Evolutionary conservation across 2,113 vertebrate genomes (phyloP), one percentile per base, ranked within the genome.

Genomic region (Melanerpes formicivorus): DNA sequence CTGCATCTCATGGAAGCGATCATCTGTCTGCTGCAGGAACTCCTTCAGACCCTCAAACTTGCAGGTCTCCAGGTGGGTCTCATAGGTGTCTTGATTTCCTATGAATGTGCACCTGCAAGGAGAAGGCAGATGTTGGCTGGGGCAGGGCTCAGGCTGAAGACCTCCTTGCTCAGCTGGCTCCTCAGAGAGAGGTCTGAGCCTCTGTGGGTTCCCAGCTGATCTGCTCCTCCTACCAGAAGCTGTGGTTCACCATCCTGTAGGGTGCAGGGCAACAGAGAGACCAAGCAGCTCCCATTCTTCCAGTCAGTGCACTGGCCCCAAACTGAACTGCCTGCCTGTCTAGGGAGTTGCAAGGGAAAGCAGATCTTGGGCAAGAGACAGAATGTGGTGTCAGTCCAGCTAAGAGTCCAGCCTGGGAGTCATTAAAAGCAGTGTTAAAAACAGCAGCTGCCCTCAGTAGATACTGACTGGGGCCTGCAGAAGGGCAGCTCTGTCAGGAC

Each of bases 1-100:
- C 80, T 99, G 99, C 99, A 99, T 99, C 98, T 99, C 99, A 3
- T 99, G 99, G 97, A 99, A 99, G 75, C 99, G 98, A 97, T 99
- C 99, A 0, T 99, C 99, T 0, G 99, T 99, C 97, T 99, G 99
- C 98, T 99, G 99, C 78, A 99, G 97, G 88, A 99, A 99, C 97
- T 99, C 99, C 96, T 99, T 99, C 91, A 99, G 97, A 4, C 99
- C 99, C 96, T 99, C 99, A 0, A 99, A 99, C 91, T 99, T 99
- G 95, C 99, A 99, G 0, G 98, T 98, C 93, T 99, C 99, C 97
- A 99, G 95, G 94, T 99, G 99, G 0, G 99, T 99, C 96, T 99
- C 99, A 1, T 99, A 99, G 0, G 99, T 99, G 97, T 99, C 99
- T 95, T 99, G 99, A 97, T 99, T 99, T 30, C 99, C 99, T 11